Conservation (phyloP, 92 coral and sea anemone species). For the Parazoanthus atlanticus region DNA sequence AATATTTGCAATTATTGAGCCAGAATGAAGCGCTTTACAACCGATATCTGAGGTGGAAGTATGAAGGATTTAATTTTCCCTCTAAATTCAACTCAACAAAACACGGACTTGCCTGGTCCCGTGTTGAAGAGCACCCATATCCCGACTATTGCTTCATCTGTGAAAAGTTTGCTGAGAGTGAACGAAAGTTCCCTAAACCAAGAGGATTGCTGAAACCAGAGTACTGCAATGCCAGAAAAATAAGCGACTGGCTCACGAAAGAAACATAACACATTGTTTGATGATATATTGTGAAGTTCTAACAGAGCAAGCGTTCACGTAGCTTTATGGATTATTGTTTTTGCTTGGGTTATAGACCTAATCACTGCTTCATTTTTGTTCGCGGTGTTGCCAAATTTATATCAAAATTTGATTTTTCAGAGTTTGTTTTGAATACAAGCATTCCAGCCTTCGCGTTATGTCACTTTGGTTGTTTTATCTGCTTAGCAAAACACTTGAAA, state of each 20-base stretch:
- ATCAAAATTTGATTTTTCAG: too few species aligned
- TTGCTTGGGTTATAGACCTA: too few species aligned
- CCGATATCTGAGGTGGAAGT: slow-evolving; percentile 61
- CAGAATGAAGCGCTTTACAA: slow-evolving; percentile 56
- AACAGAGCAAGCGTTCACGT: too few species aligned
- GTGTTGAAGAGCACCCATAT: background rate
- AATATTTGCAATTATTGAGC: slow-evolving; percentile 43
- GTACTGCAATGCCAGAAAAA: background rate
- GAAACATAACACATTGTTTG: too few species aligned
- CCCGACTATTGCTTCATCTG: background rate
- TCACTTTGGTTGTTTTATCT: too few species aligned
- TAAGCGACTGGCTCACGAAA: background rate
- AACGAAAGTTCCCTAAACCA: background rate
- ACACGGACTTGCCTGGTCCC: slow-evolving; percentile 7
- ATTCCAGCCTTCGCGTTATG: too few species aligned
- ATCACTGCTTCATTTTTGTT: too few species aligned
- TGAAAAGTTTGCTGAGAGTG: background rate
- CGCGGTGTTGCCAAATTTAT: too few species aligned
- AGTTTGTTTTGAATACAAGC: too few species aligned
- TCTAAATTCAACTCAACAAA: background rate
- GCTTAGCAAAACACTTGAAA: too few species aligned
- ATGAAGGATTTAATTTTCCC: slow-evolving; percentile 47
- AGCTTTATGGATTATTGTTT: too few species aligned
- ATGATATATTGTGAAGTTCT: too few species aligned
- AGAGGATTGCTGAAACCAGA: background rate